Base-by-base conservation (phyloP, 1,140 invertebrate species). In the Antheraea mylitta region DNA sequence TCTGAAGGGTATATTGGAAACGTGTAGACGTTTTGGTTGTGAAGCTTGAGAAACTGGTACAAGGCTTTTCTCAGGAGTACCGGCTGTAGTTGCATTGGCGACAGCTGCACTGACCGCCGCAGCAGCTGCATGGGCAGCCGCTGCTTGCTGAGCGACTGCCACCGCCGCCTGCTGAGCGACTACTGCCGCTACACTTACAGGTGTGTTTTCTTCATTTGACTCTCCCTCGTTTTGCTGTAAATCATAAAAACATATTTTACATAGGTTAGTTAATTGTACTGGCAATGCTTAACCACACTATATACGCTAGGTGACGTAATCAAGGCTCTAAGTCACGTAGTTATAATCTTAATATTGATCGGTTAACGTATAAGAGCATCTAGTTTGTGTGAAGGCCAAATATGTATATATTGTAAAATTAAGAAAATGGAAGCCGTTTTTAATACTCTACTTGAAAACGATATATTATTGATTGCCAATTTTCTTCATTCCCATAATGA, bases 1-100 rank as follows among this genome's bases (percentile, higher is more conserved):
- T 86, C 98, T 94, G 94, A 99, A 99, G 75, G 99, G 99, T 95
- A 99, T 99, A 94, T 99, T 99, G 86, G 98, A 99, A 82, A 99
- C 98, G 87, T 98, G 98, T 72, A 98, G 94, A 81, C 96, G 94
- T 91, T 98, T 98, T 58, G 96, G 96, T 89, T 96, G 96, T 65
- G 88, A 93, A 72, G 82, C 91, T 70, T 92, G 87, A 19, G 89
- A 83, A 72, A 87, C 85, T 67, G 89, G 85, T n/a, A 89, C 87
- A 72, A 91, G 86, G 62, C 74, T 80, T 76, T 88, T 91, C 65
- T 90, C 86, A 13, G 81, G 64, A 7, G 83, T 74, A 18, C 78
- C 64, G 36, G 82, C 72, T 86, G 79, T 78, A 94, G 95, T 91
- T 93, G 94, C 86, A 91, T 94, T 88, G 92, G 94, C 87, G 92